Evolutionary conservation across 1,140 invertebrate species (phyloP).

Genomic region (Asobara japonica): DNA sequence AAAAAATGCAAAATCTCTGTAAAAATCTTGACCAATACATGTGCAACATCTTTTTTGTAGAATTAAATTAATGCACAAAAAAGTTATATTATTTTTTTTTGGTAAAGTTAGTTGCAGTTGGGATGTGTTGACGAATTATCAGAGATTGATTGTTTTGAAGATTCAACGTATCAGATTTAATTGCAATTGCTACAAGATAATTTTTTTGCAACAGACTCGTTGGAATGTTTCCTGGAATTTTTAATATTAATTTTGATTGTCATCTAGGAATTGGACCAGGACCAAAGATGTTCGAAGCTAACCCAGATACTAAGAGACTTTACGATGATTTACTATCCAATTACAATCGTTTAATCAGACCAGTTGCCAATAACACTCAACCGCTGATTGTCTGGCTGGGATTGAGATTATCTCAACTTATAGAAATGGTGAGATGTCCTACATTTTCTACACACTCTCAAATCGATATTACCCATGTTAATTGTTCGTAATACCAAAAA

Average conservation of each 20-base stretch:
- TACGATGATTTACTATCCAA: slow-evolving; percentile 94
- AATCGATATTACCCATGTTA: neutral
- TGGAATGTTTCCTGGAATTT: too few relatives aligned
- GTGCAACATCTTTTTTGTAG: too few relatives aligned
- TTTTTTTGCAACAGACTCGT: neutral
- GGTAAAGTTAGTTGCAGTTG: too few relatives aligned
- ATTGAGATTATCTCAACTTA: slow-evolving; percentile 93
- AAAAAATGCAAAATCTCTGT: neutral
- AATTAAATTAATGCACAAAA: too few relatives aligned
- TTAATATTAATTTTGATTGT: neutral
- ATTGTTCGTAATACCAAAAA: neutral
- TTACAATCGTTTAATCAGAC: slow-evolving; percentile 96
- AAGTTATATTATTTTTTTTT: too few relatives aligned
- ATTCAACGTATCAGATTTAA: too few relatives aligned
- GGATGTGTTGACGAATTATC: too few relatives aligned
- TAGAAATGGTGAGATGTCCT: slow-evolving; percentile 81
- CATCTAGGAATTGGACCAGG: slow-evolving; percentile 15
- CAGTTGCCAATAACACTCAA: slow-evolving; percentile 94
- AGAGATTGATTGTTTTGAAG: too few relatives aligned
- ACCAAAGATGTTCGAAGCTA: slow-evolving; percentile 75
- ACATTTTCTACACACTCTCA: neutral
- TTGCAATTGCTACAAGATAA: neutral
- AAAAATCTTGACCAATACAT: too few relatives aligned
- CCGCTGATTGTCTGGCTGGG: slow-evolving; percentile 91
- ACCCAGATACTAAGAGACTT: slow-evolving; percentile 89